Percentiles rank a stretch among this genome's conserved stretches.
These are phyloP conservation scores for Desoria tigrina DNA, from an alignment of 2,888 invertebrate species.

Conservation along the genomic window DNA sequence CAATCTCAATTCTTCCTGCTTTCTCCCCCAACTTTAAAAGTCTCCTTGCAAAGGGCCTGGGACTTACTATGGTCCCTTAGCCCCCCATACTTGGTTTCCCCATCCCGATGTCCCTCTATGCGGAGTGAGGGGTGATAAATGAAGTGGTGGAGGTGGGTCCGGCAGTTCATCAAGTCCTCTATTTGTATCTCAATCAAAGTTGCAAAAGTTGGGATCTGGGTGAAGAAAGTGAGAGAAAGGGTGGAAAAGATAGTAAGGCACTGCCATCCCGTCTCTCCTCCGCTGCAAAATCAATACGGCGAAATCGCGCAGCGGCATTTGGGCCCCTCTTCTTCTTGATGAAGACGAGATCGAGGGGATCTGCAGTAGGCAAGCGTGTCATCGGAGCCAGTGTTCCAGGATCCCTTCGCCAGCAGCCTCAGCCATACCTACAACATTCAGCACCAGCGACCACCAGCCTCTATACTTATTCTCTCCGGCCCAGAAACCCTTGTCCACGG, in stretches of 20 bases:
- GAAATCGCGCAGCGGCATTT: conserved; percentile 52
- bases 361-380: conserved; percentile 53
- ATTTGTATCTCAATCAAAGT: conserved; percentile 29
- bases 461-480: conserved; percentile 27
- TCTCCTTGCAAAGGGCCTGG: no score
- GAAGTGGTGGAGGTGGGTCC: conserved; percentile 5
- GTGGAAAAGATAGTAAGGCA: background rate
- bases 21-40: no score
- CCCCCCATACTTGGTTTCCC: no score
- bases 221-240: conserved; percentile 11
- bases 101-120: no score
- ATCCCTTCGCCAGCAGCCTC: conserved; percentile 28
- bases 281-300: conserved; percentile 47
- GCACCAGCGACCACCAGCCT: no score
- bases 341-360: conserved; percentile 40
- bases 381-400: conserved; percentile 36
- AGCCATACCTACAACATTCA: background rate
- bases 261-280: conserved; percentile 2
- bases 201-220: conserved; percentile 19
- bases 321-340: conserved; percentile 19
- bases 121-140: no score
- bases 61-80: no score
- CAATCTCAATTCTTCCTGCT: no score
- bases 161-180: conserved; percentile 24
- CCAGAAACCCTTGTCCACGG: conserved; percentile 22